Conservation (phyloP, 2,888 invertebrate species). For the Branchellion lobata region DNA sequence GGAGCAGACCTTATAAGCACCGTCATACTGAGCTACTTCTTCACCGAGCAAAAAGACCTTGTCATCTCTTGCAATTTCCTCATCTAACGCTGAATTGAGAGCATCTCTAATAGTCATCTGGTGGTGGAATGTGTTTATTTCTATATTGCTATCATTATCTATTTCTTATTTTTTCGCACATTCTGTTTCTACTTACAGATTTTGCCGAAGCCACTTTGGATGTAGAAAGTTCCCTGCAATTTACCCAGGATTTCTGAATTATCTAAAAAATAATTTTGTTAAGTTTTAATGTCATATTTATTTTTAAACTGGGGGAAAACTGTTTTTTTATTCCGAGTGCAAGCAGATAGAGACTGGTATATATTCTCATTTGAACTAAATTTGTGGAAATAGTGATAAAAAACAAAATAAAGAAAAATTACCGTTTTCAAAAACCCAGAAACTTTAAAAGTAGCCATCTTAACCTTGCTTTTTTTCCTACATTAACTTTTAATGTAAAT, state of each 20-base stretch:
- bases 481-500: no score
- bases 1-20: constrained; percentile 83
- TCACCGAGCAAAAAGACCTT: constrained; percentile 81
- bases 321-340: no score
- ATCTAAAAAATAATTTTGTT: neutral
- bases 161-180: neutral
- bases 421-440: constrained; percentile 4
- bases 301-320: no score
- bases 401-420: no score
- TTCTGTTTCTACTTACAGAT: neutral
- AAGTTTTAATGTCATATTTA: no score
- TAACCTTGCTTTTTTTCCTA: constrained; percentile 2
- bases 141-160: neutral
- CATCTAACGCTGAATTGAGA: constrained; percentile 89
- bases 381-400: no score
- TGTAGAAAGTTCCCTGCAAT: neutral
- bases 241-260: neutral
- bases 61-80: constrained; percentile 91
- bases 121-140: neutral
- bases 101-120: constrained; percentile 93
- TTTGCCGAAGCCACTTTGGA: neutral
- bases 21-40: constrained; percentile 98
- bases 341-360: no score
- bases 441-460: neutral
- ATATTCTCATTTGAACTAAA: no score